These are phyloP conservation scores for Todus mexicanus DNA, from an alignment of 2,797 vertebrate species.

Conservation along the genomic window DNA sequence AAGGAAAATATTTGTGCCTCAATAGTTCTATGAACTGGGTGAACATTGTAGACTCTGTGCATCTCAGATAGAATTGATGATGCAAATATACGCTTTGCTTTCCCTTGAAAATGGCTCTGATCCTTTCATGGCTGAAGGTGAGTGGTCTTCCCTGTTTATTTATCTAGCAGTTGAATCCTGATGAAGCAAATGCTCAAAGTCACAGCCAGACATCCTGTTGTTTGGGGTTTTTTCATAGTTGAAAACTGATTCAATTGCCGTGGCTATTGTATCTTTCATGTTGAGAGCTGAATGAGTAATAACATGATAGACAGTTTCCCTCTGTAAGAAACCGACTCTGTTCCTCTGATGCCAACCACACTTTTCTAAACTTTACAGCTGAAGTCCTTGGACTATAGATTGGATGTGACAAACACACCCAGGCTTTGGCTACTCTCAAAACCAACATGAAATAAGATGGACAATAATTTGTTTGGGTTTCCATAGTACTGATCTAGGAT, in stretches of 20 bases:
- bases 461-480: slow-evolving; percentile 65
- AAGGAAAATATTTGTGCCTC: not conserved
- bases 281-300: not conserved
- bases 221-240: too few relatives aligned
- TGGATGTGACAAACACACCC: slow-evolving; percentile 80
- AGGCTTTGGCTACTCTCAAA: slow-evolving; percentile 79
- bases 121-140: not conserved
- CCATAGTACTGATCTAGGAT: slow-evolving; percentile 15
- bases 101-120: not conserved
- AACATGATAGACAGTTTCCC: not conserved
- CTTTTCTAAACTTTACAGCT: not conserved
- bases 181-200: not conserved
- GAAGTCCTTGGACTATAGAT: slow-evolving; percentile 74
- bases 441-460: slow-evolving; percentile 74
- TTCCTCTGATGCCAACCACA: not conserved
- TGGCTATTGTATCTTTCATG: not conserved
- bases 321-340: not conserved
- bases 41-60: not conserved
- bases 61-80: not conserved
- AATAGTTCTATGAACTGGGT: not conserved
- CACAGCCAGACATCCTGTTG: not conserved
- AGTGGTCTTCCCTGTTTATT: not conserved
- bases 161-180: not conserved
- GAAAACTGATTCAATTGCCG: not conserved
- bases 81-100: not conserved